A percentile compares a stretch with the other conserved stretches of the same genome.
Conservation (phyloP, 2,888 invertebrate genomes). For the Rutpela maculata region DNA sequence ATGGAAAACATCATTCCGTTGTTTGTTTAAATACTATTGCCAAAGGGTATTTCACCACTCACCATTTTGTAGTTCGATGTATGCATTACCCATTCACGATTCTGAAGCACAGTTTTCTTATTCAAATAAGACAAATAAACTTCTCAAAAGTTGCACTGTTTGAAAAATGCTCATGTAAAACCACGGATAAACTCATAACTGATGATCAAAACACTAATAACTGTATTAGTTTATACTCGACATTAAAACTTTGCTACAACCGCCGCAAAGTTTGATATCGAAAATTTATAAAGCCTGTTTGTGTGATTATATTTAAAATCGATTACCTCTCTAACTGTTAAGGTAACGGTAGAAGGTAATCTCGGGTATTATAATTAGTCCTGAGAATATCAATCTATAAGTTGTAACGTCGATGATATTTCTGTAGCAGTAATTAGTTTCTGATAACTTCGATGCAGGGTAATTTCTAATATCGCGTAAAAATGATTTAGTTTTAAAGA, state of each 20-base stretch:
- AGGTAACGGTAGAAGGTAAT: background rate
- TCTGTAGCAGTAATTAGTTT: background rate
- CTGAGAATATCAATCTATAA: background rate
- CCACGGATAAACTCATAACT: background rate
- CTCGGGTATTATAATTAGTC: background rate
- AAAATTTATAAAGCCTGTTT: background rate
- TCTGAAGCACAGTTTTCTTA: too few species aligned
- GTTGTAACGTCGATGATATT: background rate
- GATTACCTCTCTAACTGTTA: background rate
- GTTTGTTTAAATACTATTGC: background rate
- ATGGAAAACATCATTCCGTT: background rate
- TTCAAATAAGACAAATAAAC: too few species aligned
- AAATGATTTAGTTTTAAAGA: too few species aligned
- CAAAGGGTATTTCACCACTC: too few species aligned
- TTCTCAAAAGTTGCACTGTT: too few species aligned
- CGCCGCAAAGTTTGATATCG: background rate
- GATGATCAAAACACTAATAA: slow-evolving; percentile 7
- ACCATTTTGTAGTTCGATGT: too few species aligned
- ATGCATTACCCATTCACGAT: too few species aligned
- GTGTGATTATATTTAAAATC: background rate
- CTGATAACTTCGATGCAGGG: background rate
- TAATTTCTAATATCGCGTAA: too few species aligned
- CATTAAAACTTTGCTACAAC: background rate
- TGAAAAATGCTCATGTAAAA: too few species aligned
- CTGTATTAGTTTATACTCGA: background rate